Evolutionary conservation across 1,140 invertebrate genomes (phyloP).

Genomic region (Papilio dardanus): DNA sequence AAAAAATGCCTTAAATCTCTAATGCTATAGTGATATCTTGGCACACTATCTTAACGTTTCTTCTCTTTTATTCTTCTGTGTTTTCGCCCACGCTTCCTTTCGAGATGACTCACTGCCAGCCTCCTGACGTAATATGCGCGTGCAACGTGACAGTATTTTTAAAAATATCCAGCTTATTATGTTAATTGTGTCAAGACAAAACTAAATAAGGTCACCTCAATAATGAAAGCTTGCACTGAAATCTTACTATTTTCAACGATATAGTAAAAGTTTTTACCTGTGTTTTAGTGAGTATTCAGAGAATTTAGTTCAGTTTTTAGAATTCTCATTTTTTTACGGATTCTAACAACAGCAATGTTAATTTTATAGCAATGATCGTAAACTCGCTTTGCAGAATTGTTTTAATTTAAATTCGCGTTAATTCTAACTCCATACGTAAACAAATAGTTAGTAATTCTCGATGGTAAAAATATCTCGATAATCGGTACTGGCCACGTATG

Average conservation of each 20-base stretch:
- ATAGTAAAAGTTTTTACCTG: background rate
- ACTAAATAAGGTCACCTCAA: background rate
- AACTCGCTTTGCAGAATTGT: background rate
- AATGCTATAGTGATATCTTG: too few relatives aligned
- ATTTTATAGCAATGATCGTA: background rate
- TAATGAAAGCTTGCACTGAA: background rate
- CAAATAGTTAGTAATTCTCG: background rate
- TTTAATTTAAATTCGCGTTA: background rate
- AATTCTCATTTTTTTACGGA: background rate
- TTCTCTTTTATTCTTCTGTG: background rate
- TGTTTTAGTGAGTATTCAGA: background rate
- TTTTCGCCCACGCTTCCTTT: background rate
- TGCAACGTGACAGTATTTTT: background rate
- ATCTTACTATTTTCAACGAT: background rate
- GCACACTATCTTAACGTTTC: too few relatives aligned
- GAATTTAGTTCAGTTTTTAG: background rate
- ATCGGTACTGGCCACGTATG: constrained; percentile 55
- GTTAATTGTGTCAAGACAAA: background rate
- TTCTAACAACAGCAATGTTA: background rate
- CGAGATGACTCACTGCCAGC: background rate
- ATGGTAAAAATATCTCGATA: constrained; percentile 30
- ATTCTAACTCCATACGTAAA: constrained; percentile 7
- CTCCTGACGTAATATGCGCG: background rate
- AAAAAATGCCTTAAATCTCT: too few relatives aligned
- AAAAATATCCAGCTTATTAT: background rate